Base-by-base conservation (phyloP, 2,888 invertebrate genomes). In the Eupithecia tripunctaria region DNA sequence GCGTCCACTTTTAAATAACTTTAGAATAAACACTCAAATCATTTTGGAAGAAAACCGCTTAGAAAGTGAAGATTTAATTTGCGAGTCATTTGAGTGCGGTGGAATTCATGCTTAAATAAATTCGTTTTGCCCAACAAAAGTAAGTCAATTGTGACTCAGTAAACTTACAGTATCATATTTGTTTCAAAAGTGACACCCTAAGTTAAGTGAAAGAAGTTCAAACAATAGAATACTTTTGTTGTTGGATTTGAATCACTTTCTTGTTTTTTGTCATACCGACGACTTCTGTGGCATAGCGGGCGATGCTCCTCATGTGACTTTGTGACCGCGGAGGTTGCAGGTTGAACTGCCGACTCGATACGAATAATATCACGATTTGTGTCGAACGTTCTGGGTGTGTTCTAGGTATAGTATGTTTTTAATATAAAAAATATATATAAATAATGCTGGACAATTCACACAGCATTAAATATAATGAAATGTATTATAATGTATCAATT, bases 1-100 rank as follows among this genome's bases (percentile, higher is more conserved):
- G n/a, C 27, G 51, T 27, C 18, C 25, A 65, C 65, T 41, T 63
- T 32, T n/a, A 47, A 63, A 63, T 63, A 63, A n/a, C n/a, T 36
- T 63, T 69, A 7, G n/a, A 68, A 43, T 62, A 62, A 68, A 63
- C n/a, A 63, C 12, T 32, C 18, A 8, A 10, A 8, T 32, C 0
- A 18, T 8, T 32, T 32, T 36, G 12, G n/a, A n/a, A 63, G n/a
- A 56, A 56, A 56, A 25, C 10, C 47, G 12, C 5, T 21, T n/a
- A 47, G 0, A 47, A 47, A n/a, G 21, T 10, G 2, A 47, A 47
- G 18, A 8, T 47, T 51, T 12, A 51, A 21, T 51, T 51, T 21
- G 21, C 12, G 21, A 51, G 8, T 10, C 2, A 51, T 21, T 43
- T n/a, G n/a, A n/a, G 0, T n/a, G n/a, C n/a, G 8, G n/a, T n/a